A percentile compares a stretch with the other conserved stretches of the same genome.
Evolutionary conservation across 1,140 invertebrate genomes (phyloP).

Genomic region (Caerostris extrusa): DNA sequence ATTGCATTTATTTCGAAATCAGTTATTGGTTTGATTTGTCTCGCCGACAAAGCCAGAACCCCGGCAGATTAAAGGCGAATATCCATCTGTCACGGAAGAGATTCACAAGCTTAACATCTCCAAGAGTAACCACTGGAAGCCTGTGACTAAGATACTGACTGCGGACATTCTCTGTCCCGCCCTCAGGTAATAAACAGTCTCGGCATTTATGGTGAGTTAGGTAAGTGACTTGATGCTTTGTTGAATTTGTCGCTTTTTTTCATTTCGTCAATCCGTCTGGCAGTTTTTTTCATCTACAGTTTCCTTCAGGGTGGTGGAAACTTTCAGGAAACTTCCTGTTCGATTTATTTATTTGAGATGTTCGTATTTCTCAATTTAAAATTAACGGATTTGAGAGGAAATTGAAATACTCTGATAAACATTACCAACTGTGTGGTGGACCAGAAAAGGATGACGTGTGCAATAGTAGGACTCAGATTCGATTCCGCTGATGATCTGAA

Average conservation of each 20-base stretch:
- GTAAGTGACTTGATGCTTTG: conserved; percentile 29
- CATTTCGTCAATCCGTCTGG: no score
- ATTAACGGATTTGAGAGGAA: no score
- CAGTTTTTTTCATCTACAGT: no score
- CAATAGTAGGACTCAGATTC: no score
- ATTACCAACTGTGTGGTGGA: no score
- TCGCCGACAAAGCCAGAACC: background rate
- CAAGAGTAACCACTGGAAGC: conserved; percentile 72
- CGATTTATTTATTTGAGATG: no score
- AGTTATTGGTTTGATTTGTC: no score
- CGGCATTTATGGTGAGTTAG: conserved; percentile 45
- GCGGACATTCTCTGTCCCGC: conserved; percentile 8
- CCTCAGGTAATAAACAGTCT: background rate
- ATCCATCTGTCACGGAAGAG: conserved; percentile 64
- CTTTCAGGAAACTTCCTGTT: background rate
- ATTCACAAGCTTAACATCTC: conserved; percentile 67
- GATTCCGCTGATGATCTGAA: no score
- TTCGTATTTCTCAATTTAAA: no score
- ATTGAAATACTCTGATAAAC: no score
- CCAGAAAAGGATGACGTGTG: accelerated
- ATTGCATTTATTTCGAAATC: no score
- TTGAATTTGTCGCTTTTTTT: background rate
- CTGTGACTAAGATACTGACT: conserved; percentile 65
- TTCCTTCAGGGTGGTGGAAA: background rate
- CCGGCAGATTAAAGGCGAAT: conserved; percentile 38